Percentiles rank a stretch among this genome's conserved stretches.
Evolutionary conservation across 2,113 vertebrate genomes (phyloP).

Genomic region (Oreochromis spilurus): DNA sequence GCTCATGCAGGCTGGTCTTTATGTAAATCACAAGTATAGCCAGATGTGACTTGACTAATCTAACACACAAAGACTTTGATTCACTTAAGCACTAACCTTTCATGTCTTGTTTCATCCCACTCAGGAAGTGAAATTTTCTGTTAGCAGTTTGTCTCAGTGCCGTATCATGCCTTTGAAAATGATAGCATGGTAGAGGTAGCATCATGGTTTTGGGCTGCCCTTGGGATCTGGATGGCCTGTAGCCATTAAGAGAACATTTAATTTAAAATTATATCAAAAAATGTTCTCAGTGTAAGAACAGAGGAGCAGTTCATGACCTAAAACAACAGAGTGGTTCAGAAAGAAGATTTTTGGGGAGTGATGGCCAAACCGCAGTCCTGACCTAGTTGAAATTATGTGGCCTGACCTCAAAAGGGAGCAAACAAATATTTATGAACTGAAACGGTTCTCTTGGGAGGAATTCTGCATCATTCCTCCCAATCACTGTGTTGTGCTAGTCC

Average conservation of each 20-base stretch:
- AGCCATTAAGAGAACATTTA: background rate
- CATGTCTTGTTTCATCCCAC: background rate
- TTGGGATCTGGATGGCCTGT: background rate
- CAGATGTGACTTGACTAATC: background rate
- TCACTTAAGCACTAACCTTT: background rate
- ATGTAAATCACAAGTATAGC: background rate
- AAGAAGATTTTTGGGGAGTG: background rate
- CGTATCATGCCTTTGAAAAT: background rate
- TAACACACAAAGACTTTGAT: background rate
- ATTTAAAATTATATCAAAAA: background rate
- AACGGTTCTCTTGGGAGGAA: background rate
- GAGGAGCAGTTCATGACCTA: background rate
- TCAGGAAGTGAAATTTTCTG: background rate
- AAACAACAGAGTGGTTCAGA: background rate
- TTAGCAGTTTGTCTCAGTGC: background rate
- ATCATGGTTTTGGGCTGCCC: background rate
- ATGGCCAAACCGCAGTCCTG: background rate
- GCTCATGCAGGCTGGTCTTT: background rate
- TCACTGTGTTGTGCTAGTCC: background rate
- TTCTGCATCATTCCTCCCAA: background rate
- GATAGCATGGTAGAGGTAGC: background rate
- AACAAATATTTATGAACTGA: background rate
- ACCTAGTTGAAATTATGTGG: background rate
- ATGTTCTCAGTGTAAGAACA: background rate
- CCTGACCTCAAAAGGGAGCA: background rate